A percentile compares a stretch with the other conserved stretches of the same genome.
phyloP scores from a whole-genome alignment of 2,113 vertebrate species.

The Gallinago paraguaiae region DNA sequence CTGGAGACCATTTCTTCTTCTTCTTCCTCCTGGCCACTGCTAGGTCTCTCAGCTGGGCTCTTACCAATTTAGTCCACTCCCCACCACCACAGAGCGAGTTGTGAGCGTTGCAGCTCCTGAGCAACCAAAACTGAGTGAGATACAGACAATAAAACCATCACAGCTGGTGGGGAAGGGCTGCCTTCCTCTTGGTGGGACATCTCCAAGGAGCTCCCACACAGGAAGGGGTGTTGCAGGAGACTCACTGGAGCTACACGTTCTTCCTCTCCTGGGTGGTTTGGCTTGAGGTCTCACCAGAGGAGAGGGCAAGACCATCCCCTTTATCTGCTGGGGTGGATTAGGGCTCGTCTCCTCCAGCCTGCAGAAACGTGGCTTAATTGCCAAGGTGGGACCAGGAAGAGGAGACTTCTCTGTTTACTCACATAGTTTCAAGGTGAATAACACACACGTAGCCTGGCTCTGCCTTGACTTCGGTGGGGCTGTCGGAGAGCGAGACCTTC shows the following conservation, averaged over 20 bases:
- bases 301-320: background rate
- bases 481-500: background rate
- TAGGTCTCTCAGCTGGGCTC: background rate
- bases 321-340: background rate
- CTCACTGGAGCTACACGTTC: rapidly evolving
- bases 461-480: background rate
- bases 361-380: background rate
- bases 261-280: background rate
- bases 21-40: background rate
- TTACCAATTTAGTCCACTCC: background rate
- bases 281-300: background rate
- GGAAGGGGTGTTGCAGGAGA: background rate
- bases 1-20: background rate
- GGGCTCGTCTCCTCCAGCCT: background rate
- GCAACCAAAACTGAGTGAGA: background rate
- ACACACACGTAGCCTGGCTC: background rate
- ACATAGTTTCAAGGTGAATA: slow-evolving; percentile 42
- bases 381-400: background rate
- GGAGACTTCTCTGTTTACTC: slow-evolving; percentile 23
- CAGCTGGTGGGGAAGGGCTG: background rate
- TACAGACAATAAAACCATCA: background rate
- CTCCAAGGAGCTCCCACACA: background rate
- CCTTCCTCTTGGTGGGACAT: background rate
- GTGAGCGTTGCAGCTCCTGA: rapidly evolving
- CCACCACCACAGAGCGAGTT: rapidly evolving